Percentiles rank a stretch among this genome's conserved stretches.
Evolutionary conservation across 2,113 vertebrate species (phyloP).

Genomic region (Hemicordylus capensis): DNA sequence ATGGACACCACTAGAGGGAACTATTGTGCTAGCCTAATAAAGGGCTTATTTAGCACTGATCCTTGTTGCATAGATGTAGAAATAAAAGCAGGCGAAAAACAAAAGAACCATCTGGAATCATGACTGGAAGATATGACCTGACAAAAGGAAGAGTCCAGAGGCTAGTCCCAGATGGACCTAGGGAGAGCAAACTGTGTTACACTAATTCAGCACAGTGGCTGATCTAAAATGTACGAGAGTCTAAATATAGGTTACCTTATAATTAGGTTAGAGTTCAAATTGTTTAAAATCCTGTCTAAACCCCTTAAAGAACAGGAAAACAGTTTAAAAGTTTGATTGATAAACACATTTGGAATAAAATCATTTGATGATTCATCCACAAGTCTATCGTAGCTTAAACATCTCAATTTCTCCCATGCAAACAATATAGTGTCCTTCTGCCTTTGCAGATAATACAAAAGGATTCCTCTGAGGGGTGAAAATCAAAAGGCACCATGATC

Average conservation of each 20-base stretch:
- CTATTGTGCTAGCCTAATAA: conserved; percentile 58
- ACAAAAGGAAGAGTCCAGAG: conserved; percentile 65
- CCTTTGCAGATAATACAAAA: conserved; percentile 10
- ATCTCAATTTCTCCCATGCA: conserved; percentile 4
- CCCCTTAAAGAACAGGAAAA: background rate
- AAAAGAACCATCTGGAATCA: conserved; percentile 64
- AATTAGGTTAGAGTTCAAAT: background rate
- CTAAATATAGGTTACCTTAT: background rate
- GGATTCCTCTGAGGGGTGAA: background rate
- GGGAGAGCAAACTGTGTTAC: conserved; percentile 50
- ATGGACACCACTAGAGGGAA: conserved; percentile 69
- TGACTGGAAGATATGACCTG: conserved; percentile 68
- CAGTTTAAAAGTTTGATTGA: background rate
- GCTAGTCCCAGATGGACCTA: conserved; percentile 66
- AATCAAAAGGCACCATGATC: background rate
- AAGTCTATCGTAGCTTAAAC: conserved; percentile 6
- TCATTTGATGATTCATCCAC: conserved; percentile 3
- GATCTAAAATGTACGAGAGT: conserved; percentile 16
- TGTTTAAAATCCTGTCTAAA: background rate
- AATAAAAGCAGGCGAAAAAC: background rate
- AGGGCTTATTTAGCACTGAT: background rate
- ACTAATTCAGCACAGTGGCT: conserved; percentile 49
- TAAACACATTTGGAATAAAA: conserved; percentile 41
- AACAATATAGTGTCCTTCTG: background rate
- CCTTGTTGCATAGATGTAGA: background rate